phyloP scores from a whole-genome alignment of 2,113 vertebrate genomes.

The Apodemus sylvaticus region DNA sequence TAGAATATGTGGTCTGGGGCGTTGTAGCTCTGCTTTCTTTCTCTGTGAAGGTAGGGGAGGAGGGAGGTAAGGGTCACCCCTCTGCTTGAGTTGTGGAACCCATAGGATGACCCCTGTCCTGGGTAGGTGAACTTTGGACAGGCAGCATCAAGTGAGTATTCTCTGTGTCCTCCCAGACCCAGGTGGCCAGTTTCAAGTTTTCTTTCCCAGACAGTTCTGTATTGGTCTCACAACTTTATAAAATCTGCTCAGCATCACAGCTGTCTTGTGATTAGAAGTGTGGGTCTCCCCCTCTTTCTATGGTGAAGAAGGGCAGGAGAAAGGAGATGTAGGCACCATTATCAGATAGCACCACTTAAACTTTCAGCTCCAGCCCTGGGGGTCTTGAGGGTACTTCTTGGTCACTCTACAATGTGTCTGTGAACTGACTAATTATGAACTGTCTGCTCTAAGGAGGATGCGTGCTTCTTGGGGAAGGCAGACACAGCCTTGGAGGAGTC shows the following conservation, averaged over 20 bases:
- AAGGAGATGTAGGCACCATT: background rate
- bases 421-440: background rate
- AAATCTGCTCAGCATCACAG: background rate
- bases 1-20: background rate
- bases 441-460: background rate
- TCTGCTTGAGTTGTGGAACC: background rate
- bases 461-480: background rate
- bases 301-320: background rate
- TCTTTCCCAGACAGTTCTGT: background rate
- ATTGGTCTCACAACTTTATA: background rate
- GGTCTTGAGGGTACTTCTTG: background rate
- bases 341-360: background rate
- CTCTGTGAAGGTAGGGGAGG: background rate
- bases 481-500: too few relatives aligned
- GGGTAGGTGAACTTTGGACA: background rate
- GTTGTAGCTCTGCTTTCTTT: background rate
- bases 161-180: background rate
- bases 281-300: too few relatives aligned
- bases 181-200: background rate
- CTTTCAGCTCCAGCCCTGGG: background rate
- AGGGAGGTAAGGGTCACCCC: background rate
- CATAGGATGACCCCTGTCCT: background rate
- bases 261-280: background rate
- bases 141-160: fast-evolving
- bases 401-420: background rate